phyloP scores from a whole-genome alignment of 2,888 invertebrate species.

The Pycnomerus fuliginosus region DNA sequence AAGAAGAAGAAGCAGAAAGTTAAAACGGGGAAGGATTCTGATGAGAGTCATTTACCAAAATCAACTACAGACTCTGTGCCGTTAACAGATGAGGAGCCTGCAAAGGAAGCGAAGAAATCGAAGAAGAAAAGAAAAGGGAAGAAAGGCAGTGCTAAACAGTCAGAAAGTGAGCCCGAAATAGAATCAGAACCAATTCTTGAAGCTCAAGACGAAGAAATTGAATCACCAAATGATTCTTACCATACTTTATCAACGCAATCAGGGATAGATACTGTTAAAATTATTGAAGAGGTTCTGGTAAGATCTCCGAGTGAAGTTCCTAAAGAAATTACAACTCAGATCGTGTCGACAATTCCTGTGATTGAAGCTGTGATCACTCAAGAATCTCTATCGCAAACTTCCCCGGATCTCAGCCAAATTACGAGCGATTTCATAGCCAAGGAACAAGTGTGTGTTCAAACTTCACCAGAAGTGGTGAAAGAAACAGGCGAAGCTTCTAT shows the following conservation, averaged over 20 bases:
- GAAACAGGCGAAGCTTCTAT: constrained; percentile 54
- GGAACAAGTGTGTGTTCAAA: constrained; percentile 58
- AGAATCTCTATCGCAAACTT: constrained; percentile 61
- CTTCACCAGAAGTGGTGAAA: constrained; percentile 44
- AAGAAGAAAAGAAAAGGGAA: constrained; percentile 49
- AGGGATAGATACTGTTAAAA: constrained; percentile 62
- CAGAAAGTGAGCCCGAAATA: constrained; percentile 40
- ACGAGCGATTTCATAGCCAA: constrained; percentile 50
- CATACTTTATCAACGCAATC: constrained; percentile 61
- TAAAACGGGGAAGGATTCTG: constrained; percentile 53
- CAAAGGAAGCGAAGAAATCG: constrained; percentile 31
- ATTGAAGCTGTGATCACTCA: constrained; percentile 60
- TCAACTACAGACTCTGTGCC: constrained; percentile 53
- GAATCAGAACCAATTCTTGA: constrained; percentile 40
- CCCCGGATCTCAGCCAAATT: constrained; percentile 52
- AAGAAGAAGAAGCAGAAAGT: constrained; percentile 54
- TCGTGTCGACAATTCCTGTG: constrained; percentile 59
- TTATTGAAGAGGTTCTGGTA: constrained; percentile 65
- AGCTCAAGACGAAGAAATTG: constrained; percentile 55
- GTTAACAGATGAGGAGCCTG: constrained; percentile 50
- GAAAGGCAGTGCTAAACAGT: constrained; percentile 45
- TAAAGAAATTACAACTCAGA: constrained; percentile 53
- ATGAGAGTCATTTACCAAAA: constrained; percentile 54
- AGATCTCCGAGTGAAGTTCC: constrained; percentile 59
- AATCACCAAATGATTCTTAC: constrained; percentile 60